Evolutionary conservation across 2,113 vertebrate genomes (phyloP).

Genomic region (Bambusicola thoracicus): DNA sequence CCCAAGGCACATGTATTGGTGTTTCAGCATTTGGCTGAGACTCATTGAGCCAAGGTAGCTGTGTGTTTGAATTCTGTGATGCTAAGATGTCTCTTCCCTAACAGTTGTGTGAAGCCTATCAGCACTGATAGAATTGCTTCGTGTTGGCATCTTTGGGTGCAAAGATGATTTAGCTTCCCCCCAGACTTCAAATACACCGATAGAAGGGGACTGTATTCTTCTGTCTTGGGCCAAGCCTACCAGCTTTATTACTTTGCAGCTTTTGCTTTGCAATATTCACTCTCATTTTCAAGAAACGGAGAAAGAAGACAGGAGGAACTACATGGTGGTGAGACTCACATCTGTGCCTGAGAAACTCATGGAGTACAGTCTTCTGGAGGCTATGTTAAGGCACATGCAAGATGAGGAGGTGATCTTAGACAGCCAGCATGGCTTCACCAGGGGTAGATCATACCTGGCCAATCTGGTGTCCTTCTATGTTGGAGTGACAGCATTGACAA

Average conservation of each 20-base stretch:
- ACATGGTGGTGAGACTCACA: no score
- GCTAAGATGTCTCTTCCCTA: background rate
- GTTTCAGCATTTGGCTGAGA: background rate
- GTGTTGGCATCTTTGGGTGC: rapidly evolving
- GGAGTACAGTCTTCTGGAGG: no score
- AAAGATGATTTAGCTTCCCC: background rate
- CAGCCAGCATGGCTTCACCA: no score
- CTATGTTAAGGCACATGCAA: no score
- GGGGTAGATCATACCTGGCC: no score
- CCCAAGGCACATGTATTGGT: background rate
- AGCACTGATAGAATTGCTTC: background rate
- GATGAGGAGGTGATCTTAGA: no score
- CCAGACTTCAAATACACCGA: background rate
- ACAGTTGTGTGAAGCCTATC: background rate
- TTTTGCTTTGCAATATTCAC: no score
- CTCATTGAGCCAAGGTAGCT: background rate
- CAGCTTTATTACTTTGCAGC: background rate
- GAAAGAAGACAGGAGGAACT: no score
- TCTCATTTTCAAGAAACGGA: no score
- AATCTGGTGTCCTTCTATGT: no score
- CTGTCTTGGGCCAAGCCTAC: background rate
- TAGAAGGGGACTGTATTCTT: background rate
- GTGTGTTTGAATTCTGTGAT: background rate
- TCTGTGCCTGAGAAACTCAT: no score
- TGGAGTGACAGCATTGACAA: no score